These are phyloP conservation scores for Palaemon carinicauda DNA, from an alignment of 1,140 invertebrate genomes.

Conservation along the genomic window DNA sequence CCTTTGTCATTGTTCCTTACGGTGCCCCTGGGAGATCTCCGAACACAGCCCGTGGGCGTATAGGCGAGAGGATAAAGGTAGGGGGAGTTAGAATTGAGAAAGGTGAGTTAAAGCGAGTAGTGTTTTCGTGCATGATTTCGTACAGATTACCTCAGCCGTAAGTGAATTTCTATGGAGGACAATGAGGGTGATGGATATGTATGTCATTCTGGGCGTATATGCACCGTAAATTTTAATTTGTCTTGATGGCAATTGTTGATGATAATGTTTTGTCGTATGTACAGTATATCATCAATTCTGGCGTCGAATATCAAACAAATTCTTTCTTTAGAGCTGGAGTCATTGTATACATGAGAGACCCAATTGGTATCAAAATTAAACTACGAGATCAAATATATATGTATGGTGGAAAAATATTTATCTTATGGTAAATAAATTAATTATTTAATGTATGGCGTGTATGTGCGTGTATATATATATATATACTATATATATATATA, in stretches of 20 bases:
- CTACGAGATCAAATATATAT: not conserved
- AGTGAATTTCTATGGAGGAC: no score
- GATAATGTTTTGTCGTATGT: no score
- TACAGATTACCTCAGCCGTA: not conserved
- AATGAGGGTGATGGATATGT: no score
- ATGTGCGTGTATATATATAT: not conserved
- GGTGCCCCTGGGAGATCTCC: constrained; percentile 6
- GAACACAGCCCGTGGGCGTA: not conserved
- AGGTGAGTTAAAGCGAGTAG: not conserved
- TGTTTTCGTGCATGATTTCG: no score
- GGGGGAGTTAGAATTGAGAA: not conserved
- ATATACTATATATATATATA: not conserved
- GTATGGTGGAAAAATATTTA: no score
- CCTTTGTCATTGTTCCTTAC: constrained; percentile 40
- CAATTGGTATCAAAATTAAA: not conserved
- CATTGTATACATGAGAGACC: no score
- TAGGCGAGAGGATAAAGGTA: not conserved
- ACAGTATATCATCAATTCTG: no score
- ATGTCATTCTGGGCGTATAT: no score
- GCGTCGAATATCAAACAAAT: no score
- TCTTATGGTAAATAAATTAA: not conserved
- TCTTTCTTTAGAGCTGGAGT: no score
- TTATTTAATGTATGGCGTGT: not conserved
- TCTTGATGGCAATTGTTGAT: no score
- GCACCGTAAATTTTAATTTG: no score